Percentiles rank a stretch among this genome's conserved stretches.
Evolutionary conservation across 2,888 invertebrate species (phyloP).

Genomic region (Eristalis tenax): DNA sequence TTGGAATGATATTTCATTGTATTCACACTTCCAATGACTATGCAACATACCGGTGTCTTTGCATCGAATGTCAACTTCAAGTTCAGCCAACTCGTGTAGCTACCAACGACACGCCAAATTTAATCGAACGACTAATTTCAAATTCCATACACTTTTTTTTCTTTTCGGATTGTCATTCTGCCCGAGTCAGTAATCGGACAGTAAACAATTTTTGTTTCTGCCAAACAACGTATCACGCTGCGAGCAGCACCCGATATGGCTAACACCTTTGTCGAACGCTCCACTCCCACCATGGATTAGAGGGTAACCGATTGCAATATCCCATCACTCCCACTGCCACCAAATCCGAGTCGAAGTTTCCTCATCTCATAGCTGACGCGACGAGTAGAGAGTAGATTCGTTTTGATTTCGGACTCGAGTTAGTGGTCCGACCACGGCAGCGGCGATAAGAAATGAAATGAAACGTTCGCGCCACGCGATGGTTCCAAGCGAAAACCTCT

Average conservation of each 20-base stretch:
- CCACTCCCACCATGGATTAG: conserved; percentile 30
- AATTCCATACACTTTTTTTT: conserved; percentile 35
- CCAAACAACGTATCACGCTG: conserved; percentile 21
- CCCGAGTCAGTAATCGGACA: conserved; percentile 38
- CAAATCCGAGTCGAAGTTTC: conserved; percentile 41
- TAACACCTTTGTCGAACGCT: not conserved
- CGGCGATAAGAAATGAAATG: conserved; percentile 54
- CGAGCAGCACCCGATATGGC: conserved; percentile 2
- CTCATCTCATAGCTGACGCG: conserved; percentile 42
- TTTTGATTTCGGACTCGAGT: conserved; percentile 46
- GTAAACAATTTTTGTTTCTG: conserved; percentile 13
- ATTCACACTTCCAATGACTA: too few relatives aligned
- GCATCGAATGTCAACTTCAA: not conserved
- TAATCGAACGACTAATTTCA: conserved; percentile 23
- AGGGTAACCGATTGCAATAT: conserved; percentile 41
- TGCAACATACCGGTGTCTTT: too few relatives aligned
- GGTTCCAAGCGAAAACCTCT: conserved; percentile 24
- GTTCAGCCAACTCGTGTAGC: conserved; percentile 30
- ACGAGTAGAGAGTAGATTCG: conserved; percentile 40
- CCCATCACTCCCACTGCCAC: conserved; percentile 23
- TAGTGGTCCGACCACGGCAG: conserved; percentile 33
- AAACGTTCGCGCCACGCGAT: conserved; percentile 56
- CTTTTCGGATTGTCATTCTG: conserved; percentile 13
- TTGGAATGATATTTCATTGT: too few relatives aligned
- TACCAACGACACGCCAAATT: not conserved